Base-by-base conservation (phyloP, 2,113 vertebrate genomes). In the Pyrgilauda ruficollis region DNA sequence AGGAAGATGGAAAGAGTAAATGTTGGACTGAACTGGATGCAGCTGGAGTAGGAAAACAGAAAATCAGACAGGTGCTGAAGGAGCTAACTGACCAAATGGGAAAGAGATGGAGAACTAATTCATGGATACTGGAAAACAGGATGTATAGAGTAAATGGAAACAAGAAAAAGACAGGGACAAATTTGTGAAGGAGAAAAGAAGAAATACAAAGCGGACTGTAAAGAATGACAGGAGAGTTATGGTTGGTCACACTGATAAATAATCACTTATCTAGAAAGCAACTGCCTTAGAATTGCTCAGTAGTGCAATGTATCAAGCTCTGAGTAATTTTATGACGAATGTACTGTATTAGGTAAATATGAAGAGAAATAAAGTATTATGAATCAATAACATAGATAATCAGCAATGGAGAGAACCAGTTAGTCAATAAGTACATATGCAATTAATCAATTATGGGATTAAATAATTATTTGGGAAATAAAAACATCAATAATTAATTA, bases 291-390 rank as follows among this genome's bases (percentile, higher is more conserved):
- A 95, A 89, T 47, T 87, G 56, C 64, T 90, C 1, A 0, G 72
- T 37, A 91, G 39, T 52, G 69, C 26, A 72, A 89, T 5, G 28
- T 82, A 72, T 92, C 50, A 90, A 79, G 66, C 26, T 61, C 26
- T 73, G 77, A 94, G 69, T 90, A 91, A 93, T 75, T 95, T 81
- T 53, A 89, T 84, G 69, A 94, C 56, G 69, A 84, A 89, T 89
- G 68, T 64, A 72, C 18, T 70, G 15, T 18, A 78, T 53, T 64
- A 78, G 92, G 49, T 69, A 96, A 94, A 93, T 76, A 94, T 5
- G 37, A 43, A 91, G 35, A 81, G 39, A 91, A 95, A 93, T n/a
- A 93, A 84, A 84, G 19, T 75, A 92, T 67, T 75, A 89, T 64
- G 56, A 84, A 93, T 76, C 74, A 33, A 46, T 82, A 95, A 49